Evolutionary conservation across 2,113 vertebrate genomes (phyloP).

Genomic region (Zosterops pallidus): DNA sequence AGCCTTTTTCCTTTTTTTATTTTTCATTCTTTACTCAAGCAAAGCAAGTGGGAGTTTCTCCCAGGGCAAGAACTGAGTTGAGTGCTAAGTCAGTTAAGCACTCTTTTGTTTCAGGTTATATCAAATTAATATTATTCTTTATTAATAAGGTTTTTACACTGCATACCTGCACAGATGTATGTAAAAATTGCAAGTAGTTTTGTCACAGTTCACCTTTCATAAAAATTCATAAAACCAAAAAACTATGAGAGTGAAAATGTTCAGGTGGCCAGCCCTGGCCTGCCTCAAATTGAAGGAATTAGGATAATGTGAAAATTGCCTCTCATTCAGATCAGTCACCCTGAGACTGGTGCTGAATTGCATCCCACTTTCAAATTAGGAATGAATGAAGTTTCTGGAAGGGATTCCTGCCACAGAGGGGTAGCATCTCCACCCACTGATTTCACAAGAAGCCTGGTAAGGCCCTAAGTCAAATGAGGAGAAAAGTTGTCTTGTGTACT

Average conservation of each 20-base stretch:
- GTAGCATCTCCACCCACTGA: background rate
- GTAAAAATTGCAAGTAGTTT: background rate
- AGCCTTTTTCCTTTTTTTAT: background rate
- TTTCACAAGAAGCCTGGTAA: background rate
- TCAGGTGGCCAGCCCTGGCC: background rate
- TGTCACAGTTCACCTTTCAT: background rate
- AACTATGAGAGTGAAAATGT: background rate
- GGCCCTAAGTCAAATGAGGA: background rate
- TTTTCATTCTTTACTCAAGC: background rate
- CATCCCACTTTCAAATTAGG: background rate
- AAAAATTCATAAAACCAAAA: background rate
- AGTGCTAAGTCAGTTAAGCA: background rate
- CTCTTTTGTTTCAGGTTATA: background rate
- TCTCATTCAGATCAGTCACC: background rate
- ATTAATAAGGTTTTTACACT: background rate
- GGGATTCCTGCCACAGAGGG: background rate
- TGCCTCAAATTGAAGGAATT: background rate
- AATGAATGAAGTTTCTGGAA: background rate
- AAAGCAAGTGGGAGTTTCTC: background rate
- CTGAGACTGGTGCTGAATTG: background rate
- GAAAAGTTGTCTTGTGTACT: constrained; percentile 8
- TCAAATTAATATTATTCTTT: background rate
- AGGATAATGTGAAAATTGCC: background rate
- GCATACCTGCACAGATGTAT: background rate
- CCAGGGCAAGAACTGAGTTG: background rate